A percentile compares a stretch with the other conserved stretches of the same genome.
Evolutionary conservation across 2,888 invertebrate species (phyloP).

Genomic region (Hemaris fuciformis): DNA sequence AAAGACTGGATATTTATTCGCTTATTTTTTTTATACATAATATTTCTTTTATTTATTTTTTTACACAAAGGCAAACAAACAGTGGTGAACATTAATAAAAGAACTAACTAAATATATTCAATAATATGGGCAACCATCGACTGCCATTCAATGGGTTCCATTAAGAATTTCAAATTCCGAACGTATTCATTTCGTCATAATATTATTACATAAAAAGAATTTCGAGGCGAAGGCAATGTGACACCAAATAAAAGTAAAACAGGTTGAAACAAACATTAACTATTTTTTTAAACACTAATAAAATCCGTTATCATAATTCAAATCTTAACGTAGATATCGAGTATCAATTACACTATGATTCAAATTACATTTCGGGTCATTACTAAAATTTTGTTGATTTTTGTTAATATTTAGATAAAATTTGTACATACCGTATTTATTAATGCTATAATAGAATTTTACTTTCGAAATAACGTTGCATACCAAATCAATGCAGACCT

Average conservation of each 20-base stretch:
- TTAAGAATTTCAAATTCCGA: too few relatives aligned
- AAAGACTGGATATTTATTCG: not conserved
- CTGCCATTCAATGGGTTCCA: too few relatives aligned
- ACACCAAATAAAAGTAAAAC: too few relatives aligned
- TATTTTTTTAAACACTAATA: not conserved
- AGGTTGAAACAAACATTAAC: not conserved
- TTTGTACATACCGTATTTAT: not conserved
- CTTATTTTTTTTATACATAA: too few relatives aligned
- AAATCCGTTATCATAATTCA: slow-evolving; percentile 1
- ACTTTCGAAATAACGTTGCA: not conserved
- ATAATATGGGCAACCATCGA: too few relatives aligned
- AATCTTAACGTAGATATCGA: not conserved
- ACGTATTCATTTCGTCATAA: too few relatives aligned
- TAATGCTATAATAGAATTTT: not conserved
- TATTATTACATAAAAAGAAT: too few relatives aligned
- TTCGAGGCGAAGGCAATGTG: too few relatives aligned
- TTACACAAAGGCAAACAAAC: too few relatives aligned
- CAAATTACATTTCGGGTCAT: not conserved
- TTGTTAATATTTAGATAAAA: slow-evolving; percentile 4
- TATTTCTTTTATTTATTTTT: too few relatives aligned
- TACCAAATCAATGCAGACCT: not conserved
- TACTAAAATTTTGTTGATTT: not conserved
- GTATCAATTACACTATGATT: slow-evolving; percentile 4
- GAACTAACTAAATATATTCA: too few relatives aligned
- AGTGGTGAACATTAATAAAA: too few relatives aligned